Percentiles rank a stretch among this genome's conserved stretches.
Evolutionary conservation across 2,888 invertebrate species (phyloP).

Genomic region (Biston stratarius): DNA sequence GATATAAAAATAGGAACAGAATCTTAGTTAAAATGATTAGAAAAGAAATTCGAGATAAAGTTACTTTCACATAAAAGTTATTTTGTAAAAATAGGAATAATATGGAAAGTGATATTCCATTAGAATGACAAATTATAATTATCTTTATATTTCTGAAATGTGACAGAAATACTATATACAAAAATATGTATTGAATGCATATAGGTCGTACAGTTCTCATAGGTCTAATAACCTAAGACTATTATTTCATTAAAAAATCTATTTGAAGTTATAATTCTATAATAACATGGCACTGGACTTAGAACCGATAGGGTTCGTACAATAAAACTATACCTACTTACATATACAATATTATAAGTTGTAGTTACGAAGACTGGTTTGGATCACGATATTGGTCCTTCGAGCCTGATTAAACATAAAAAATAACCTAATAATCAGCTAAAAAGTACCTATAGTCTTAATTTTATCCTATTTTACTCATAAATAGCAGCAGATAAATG

Average conservation of each 20-base stretch:
- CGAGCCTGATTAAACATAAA: no score
- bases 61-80: neutral
- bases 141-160: neutral
- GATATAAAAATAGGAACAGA: neutral
- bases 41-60: neutral
- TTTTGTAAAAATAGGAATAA: no score
- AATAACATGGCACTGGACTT: no score
- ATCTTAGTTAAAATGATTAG: neutral
- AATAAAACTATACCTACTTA: neutral
- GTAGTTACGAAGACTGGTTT: no score
- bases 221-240: no score
- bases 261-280: no score
- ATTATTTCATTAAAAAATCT: no score
- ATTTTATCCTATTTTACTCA: neutral
- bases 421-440: no score
- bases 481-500: neutral
- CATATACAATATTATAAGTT: no score
- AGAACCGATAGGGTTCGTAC: neutral
- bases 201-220: no score
- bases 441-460: no score
- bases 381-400: no score
- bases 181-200: neutral
- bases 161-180: constrained; percentile 1
- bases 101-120: constrained; percentile 7
- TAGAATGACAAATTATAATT: constrained; percentile 13